Conservation (phyloP, 2,113 vertebrate species). For the Anguilla japonica region DNA sequence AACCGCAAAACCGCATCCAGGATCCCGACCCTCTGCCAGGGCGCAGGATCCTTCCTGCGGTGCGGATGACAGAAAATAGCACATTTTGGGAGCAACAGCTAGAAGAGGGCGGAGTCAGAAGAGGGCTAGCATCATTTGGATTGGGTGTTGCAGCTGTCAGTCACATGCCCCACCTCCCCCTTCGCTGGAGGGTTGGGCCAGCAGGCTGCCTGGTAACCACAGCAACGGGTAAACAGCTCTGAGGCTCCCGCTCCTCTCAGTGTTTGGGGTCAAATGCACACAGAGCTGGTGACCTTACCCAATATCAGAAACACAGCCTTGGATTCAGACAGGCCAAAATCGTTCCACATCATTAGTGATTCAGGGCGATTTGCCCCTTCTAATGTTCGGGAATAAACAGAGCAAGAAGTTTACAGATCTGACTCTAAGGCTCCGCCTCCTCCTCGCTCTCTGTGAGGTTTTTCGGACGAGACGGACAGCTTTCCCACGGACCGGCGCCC, state of each 20-base stretch:
- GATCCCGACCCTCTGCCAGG: background rate
- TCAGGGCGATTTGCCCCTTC: background rate
- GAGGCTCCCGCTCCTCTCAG: background rate
- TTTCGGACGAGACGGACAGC: background rate
- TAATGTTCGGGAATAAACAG: background rate
- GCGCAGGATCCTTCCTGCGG: too few relatives aligned
- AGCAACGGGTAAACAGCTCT: constrained; percentile 8
- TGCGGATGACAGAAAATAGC: too few relatives aligned
- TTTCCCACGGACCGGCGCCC: background rate
- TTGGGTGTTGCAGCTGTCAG: background rate
- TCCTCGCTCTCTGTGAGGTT: background rate
- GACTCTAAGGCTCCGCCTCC: background rate
- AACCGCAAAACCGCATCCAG: background rate
- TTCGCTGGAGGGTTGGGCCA: background rate
- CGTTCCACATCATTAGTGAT: background rate
- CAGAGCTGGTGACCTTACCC: background rate
- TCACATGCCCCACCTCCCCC: background rate
- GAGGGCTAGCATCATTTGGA: background rate
- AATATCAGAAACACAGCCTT: background rate
- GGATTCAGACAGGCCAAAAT: background rate
- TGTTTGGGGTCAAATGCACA: background rate
- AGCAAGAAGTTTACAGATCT: background rate
- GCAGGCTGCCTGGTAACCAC: constrained; percentile 19
- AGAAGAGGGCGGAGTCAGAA: background rate
- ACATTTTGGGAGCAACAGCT: background rate